Conservation (phyloP, 2,113 vertebrate genomes). For the Limanda limanda region DNA sequence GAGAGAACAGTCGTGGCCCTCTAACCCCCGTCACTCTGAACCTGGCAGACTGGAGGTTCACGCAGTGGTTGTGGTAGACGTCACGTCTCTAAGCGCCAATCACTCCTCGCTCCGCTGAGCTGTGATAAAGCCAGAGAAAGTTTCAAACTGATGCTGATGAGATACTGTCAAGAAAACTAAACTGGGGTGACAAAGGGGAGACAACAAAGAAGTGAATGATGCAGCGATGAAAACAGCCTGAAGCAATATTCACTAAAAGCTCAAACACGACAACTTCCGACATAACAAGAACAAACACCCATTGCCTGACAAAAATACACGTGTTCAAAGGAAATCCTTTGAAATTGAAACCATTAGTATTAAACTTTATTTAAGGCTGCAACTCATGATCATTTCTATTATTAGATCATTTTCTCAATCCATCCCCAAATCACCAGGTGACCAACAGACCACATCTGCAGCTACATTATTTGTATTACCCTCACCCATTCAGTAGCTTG, state of each 20-base stretch:
- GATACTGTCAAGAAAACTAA: constrained; percentile 41
- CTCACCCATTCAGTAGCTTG: too few species aligned
- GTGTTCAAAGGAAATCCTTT: background rate
- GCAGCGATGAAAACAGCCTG: constrained; percentile 27
- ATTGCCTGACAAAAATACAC: background rate
- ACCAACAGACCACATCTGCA: too few species aligned
- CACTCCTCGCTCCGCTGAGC: constrained; percentile 46
- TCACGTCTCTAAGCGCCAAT: constrained; percentile 58
- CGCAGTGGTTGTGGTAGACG: constrained; percentile 43
- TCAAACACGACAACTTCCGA: constrained; percentile 11
- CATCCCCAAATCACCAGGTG: background rate
- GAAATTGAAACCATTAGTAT: background rate
- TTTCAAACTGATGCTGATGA: constrained; percentile 59
- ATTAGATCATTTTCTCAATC: background rate
- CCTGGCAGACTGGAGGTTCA: constrained; percentile 19
- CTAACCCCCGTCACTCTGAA: constrained; percentile 58
- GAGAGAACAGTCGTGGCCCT: constrained; percentile 25
- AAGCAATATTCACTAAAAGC: constrained; percentile 1
- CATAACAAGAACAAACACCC: background rate
- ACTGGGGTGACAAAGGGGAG: constrained; percentile 40
- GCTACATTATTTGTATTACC: too few species aligned
- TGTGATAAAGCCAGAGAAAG: constrained; percentile 54
- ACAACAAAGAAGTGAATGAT: constrained; percentile 13
- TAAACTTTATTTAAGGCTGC: background rate
- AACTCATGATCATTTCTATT: background rate